These are phyloP conservation scores for Zosterops lateralis DNA, from an alignment of 2,113 vertebrate genomes.

Conservation along the genomic window DNA sequence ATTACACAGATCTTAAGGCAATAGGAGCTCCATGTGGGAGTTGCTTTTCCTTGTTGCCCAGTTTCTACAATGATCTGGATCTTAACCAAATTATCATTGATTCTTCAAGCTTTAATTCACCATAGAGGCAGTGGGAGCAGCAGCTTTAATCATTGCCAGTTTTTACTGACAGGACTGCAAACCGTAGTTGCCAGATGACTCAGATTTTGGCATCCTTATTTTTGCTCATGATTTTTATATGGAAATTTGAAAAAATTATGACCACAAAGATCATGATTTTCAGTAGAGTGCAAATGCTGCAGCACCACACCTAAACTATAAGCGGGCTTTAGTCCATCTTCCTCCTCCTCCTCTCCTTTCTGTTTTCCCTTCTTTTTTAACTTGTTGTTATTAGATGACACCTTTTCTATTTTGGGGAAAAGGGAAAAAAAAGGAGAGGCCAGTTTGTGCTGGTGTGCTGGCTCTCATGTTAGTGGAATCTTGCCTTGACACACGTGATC, in stretches of 20 bases:
- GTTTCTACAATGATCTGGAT: conserved; percentile 41
- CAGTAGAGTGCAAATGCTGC: conserved; percentile 5
- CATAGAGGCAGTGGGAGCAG: conserved; percentile 32
- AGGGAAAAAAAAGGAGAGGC: background rate
- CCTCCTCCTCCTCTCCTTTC: background rate
- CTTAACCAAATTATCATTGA: conserved; percentile 13
- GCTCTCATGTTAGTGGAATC: background rate
- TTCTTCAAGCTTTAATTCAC: conserved; percentile 34
- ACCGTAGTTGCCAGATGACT: conserved; percentile 50
- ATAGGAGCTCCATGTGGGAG: background rate
- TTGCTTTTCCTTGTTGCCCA: conserved; percentile 8
- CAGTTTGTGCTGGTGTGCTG: background rate
- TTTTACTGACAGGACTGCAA: conserved; percentile 46
- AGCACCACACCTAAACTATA: conserved; percentile 47
- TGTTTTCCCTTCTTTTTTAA: background rate
- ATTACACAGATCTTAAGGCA: background rate
- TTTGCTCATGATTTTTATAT: conserved; percentile 53
- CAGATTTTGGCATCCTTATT: conserved; percentile 46
- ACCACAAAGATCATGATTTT: conserved; percentile 50
- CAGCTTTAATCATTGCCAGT: conserved; percentile 48
- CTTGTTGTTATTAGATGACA: background rate
- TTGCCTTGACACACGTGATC: background rate
- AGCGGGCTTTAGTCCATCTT: conserved; percentile 6
- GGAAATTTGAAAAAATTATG: conserved; percentile 43
- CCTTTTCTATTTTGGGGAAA: background rate